Conservation (phyloP, 1,140 invertebrate species). For the Odontomachus brunneus region DNA sequence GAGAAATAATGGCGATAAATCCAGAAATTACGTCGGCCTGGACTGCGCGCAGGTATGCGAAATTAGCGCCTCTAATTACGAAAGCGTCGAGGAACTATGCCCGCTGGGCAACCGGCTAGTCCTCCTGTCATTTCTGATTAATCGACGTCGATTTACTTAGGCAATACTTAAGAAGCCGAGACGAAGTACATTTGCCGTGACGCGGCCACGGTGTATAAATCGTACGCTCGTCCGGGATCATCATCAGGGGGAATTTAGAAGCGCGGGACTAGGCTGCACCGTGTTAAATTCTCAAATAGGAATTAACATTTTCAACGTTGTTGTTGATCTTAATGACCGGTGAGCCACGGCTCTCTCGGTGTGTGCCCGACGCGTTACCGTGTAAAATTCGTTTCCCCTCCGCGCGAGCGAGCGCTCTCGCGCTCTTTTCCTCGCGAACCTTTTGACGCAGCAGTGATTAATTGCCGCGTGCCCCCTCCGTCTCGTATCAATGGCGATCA, state of each 20-base stretch:
- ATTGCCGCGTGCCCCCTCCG: background rate
- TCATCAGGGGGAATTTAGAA: conserved; percentile 49
- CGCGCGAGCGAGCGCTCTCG: background rate
- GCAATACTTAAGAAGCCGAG: conserved; percentile 65
- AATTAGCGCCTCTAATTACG: conserved; percentile 72
- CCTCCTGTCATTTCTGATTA: conserved; percentile 71
- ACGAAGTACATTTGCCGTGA: conserved; percentile 47
- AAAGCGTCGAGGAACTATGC: conserved; percentile 48
- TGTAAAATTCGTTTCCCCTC: background rate
- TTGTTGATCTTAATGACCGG: conserved; percentile 9
- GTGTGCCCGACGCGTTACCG: too few relatives aligned
- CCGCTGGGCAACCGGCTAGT: conserved; percentile 60
- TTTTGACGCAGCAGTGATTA: conserved; percentile 15
- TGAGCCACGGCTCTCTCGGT: background rate
- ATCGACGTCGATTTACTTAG: conserved; percentile 69
- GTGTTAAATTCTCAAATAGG: conserved; percentile 32
- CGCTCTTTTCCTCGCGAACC: too few relatives aligned
- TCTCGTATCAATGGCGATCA: conserved; percentile 13
- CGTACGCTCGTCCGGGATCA: conserved; percentile 41
- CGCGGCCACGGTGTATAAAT: conserved; percentile 46
- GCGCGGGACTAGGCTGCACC: conserved; percentile 10
- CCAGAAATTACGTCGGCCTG: conserved; percentile 56
- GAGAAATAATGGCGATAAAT: conserved; percentile 63
- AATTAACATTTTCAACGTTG: conserved; percentile 3
- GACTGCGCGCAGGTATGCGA: conserved; percentile 59